Evolutionary conservation across 2,797 vertebrate genomes (phyloP).

Genomic region (Gallinago stenura): DNA sequence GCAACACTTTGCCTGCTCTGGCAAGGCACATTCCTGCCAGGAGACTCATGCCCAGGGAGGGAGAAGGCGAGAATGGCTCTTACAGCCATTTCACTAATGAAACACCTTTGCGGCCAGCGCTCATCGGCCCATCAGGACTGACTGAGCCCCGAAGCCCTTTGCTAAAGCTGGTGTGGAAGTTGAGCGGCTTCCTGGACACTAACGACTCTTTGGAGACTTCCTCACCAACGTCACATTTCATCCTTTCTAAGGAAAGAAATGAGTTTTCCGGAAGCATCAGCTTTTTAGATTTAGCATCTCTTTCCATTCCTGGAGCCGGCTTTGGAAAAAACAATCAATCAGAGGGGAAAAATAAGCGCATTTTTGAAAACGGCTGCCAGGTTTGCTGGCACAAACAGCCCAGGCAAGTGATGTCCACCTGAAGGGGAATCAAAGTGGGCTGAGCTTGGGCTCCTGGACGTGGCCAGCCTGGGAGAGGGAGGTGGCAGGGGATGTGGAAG

Average conservation of each 20-base stretch:
- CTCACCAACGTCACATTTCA: slow-evolving; percentile 29
- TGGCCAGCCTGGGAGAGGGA: background rate
- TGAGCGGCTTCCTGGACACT: slow-evolving; percentile 44
- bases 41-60: background rate
- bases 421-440: background rate
- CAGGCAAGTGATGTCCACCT: background rate
- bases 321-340: slow-evolving; percentile 58
- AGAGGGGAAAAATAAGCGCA: background rate
- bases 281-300: slow-evolving; percentile 46
- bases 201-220: slow-evolving; percentile 44
- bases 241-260: slow-evolving; percentile 44
- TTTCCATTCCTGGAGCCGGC: background rate
- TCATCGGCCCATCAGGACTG: background rate
- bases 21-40: background rate
- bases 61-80: background rate
- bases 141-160: background rate
- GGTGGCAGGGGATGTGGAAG: background rate
- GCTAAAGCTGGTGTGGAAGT: slow-evolving; percentile 4
- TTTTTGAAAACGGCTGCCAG: background rate
- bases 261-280: slow-evolving; percentile 47
- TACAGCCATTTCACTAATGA: background rate
- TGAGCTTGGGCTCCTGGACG: background rate
- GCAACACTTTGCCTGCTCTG: background rate
- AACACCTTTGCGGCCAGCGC: rapidly evolving
- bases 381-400: background rate